Evolutionary conservation across 2,888 invertebrate genomes (phyloP), one percentile per base, ranked within the genome.

Genomic region (Drosophila niveifrons): DNA sequence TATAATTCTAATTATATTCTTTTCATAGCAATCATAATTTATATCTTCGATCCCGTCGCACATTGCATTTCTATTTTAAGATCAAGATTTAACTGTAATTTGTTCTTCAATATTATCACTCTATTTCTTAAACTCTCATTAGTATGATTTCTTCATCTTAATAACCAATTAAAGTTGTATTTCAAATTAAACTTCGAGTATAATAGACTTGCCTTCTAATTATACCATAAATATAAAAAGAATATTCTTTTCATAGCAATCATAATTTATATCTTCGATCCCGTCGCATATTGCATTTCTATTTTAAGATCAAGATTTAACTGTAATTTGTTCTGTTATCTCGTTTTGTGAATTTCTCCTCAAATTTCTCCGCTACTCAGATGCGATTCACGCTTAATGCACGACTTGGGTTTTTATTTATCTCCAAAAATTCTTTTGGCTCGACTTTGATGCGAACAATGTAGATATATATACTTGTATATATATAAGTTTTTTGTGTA

Each of bases 401-500:
- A 15, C 23, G 28, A 4, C 17, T 29, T 18, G 8, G 36, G 23
- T n/a, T 28, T 23, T 17, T 23, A 23, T 23, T 10, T 51, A 9
- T 51, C 6, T 23, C 23, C n/a, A n/a, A 36, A 29, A n/a, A 55
- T 43, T 44, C 31, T 31, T 31, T 31, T 4, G n/a, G 41, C 41
- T 41, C 17, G 29, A 31, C 31, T 31, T 55, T 11, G 39, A 6
- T 41, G 39, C 8, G 13, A 6, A 41, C 39, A 15, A 41, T 41
- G 13, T 41, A 8, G 4, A 4, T 8, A 44, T 18, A 44, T 44
- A 13, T 31, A 29, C 41, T 1, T 1, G 2, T n/a, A 7, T 51
- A 17, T 36, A 36, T 48, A 9, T n/a, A n/a, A 31, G 29, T 47
- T 66, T 72, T 47, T 3, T 36, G 17, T 43, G 31, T 36, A 67